Evolutionary conservation across 35 echinoderm and acorn worm species (phyloP).

Genomic region (Heliocidaris tuberculata): DNA sequence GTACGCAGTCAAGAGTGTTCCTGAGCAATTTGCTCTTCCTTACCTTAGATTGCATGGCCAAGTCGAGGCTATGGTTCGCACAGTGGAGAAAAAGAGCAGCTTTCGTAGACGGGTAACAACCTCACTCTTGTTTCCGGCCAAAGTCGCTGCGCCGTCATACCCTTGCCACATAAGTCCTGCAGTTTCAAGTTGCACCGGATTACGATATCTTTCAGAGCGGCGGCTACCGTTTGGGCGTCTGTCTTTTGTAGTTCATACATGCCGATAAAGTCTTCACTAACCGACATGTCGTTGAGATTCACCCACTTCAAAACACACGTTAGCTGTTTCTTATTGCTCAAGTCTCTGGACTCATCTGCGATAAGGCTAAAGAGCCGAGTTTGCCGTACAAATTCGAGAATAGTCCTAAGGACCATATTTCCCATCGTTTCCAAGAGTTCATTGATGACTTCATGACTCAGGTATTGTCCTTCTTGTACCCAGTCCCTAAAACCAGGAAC

Average conservation of each 20-base stretch:
- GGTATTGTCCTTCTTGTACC: not conserved
- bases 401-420: not conserved
- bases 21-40: not conserved
- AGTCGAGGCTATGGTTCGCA: conserved; percentile 24
- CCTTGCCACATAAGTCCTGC: not conserved
- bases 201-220: not conserved
- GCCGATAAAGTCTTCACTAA: not conserved
- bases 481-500: not conserved
- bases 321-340: not conserved
- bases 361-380: not conserved
- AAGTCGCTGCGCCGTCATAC: not conserved
- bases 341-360: not conserved
- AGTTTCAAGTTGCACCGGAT: not conserved
- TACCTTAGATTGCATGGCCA: not conserved
- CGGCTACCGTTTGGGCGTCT: not conserved
- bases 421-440: not conserved
- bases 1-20: not conserved
- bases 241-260: not conserved
- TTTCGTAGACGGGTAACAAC: not conserved
- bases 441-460: not conserved
- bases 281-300: not conserved
- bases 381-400: not conserved
- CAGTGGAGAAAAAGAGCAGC: not conserved
- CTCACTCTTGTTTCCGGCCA: too few relatives aligned
- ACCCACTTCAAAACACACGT: not conserved